Conservation (phyloP, 1,140 invertebrate species). For the Geopemphigus sp. region DNA sequence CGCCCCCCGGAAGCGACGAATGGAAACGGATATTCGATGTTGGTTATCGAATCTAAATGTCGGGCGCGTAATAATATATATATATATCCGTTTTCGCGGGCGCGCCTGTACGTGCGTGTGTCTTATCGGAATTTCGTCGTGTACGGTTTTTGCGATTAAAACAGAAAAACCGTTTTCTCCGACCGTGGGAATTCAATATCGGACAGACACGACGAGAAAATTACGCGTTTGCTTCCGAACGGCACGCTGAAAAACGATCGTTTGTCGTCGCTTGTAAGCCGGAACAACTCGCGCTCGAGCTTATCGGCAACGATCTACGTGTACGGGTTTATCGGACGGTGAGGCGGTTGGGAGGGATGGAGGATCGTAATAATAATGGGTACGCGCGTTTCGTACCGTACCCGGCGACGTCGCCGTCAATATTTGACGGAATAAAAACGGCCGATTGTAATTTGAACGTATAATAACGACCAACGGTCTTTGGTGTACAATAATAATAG, state of each 20-base stretch:
- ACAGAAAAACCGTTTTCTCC: neutral
- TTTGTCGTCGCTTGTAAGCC: conserved; percentile 4
- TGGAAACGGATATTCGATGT: neutral
- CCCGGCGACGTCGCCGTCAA: too few species aligned
- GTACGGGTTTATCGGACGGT: too few species aligned
- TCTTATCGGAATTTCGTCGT: neutral
- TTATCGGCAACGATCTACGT: neutral
- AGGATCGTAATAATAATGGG: too few species aligned
- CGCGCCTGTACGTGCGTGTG: neutral
- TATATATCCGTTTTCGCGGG: neutral
- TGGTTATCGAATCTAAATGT: too few species aligned
- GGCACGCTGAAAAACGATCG: conserved; percentile 23
- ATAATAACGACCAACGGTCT: too few species aligned
- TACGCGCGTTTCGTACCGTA: too few species aligned
- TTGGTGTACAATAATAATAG: too few species aligned
- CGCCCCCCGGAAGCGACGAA: conserved; percentile 5
- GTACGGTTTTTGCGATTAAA: neutral
- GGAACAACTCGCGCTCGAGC: neutral
- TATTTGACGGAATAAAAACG: conserved; percentile 23
- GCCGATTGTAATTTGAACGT: too few species aligned
- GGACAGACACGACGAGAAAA: neutral
- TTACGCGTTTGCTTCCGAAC: neutral
- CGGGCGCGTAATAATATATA: too few species aligned
- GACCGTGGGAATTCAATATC: conserved; percentile 26
- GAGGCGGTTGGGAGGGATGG: too few species aligned